Conservation (phyloP, 2,888 invertebrate species). For the Schizaphis graminum region DNA sequence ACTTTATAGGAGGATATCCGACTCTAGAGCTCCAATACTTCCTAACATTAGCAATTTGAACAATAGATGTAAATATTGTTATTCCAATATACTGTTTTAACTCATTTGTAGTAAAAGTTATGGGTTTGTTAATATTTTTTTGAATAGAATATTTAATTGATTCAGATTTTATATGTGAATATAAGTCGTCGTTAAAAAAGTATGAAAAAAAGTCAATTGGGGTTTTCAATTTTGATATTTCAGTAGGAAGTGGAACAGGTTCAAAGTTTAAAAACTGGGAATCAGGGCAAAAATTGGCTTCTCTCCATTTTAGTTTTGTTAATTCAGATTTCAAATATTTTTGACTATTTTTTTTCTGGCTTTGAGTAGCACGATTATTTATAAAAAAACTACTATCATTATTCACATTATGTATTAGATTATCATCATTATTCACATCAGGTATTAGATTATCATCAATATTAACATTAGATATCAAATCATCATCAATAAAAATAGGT, state of each 20-base stretch:
- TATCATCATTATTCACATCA: neutral
- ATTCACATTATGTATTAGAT: too few relatives aligned
- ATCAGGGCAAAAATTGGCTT: conserved; percentile 5
- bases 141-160: conserved; percentile 19
- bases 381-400: too few relatives aligned
- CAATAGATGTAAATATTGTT: too few relatives aligned
- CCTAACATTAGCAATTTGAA: neutral
- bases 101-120: neutral
- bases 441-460: neutral
- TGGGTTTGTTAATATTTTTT: neutral
- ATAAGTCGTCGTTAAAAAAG: neutral
- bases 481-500: too few relatives aligned
- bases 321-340: too few relatives aligned
- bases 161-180: neutral
- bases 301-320: neutral
- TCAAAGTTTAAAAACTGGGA: neutral
- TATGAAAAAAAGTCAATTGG: too few relatives aligned
- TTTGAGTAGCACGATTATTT: too few relatives aligned
- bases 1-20: neutral
- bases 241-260: neutral
- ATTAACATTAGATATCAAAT: too few relatives aligned
- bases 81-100: neutral
- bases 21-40: neutral
- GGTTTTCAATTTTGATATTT: too few relatives aligned
- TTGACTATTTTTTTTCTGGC: too few relatives aligned